phyloP scores from a whole-genome alignment of 2,113 vertebrate species.

The Myotis yumanensis region DNA sequence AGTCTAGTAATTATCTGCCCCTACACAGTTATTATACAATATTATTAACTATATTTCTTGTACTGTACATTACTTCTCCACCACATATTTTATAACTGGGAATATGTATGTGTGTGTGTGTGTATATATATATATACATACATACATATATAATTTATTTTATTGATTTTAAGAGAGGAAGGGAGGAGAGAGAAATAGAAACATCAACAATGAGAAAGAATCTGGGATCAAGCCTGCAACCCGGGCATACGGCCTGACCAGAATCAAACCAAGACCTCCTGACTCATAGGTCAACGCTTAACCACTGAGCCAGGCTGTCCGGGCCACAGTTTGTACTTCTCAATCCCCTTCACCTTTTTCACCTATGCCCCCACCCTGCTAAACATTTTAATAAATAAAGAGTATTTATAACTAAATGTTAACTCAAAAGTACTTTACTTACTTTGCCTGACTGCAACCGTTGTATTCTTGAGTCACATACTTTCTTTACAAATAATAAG shows the following conservation, averaged over 20 bases:
- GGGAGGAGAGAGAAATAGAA: no score
- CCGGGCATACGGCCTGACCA: no score
- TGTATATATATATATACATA: no score
- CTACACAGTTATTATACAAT: background rate
- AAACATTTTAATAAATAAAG: background rate
- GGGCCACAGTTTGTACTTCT: no score
- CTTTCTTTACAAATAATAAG: conserved; percentile 99
- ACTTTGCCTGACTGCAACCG: conserved; percentile 98
- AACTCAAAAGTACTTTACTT: conserved; percentile 79
- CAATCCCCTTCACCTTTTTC: background rate
- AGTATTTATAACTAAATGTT: conserved; percentile 44
- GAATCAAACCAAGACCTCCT: no score
- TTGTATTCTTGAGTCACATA: conserved; percentile 99
- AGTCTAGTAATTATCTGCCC: background rate
- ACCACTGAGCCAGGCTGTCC: no score
- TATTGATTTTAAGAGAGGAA: no score
- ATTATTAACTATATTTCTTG: background rate
- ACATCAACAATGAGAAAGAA: no score
- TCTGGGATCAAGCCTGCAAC: no score
- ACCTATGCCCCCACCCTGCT: background rate
- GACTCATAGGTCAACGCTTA: no score
- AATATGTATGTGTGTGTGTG: no score
- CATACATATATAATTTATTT: no score
- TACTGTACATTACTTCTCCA: background rate
- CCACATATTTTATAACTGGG: background rate